These are phyloP conservation scores for Tyto alba DNA, from an alignment of 2,113 vertebrate genomes.

Conservation along the genomic window DNA sequence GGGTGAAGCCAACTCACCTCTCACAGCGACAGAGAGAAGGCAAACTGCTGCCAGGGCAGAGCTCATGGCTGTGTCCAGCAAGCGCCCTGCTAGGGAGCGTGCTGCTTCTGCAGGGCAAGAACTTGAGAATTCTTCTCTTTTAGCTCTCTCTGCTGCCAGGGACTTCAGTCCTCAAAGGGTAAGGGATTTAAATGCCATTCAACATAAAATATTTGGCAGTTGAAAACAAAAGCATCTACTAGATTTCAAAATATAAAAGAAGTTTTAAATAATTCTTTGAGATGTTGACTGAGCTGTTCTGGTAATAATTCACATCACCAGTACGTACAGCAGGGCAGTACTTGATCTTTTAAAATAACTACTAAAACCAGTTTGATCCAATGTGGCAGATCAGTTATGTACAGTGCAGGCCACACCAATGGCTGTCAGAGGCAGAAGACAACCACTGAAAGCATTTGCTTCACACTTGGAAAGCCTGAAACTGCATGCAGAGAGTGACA, in stretches of 20 bases:
- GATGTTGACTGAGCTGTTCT: fast-evolving
- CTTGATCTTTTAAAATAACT: not conserved
- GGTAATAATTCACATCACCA: not conserved
- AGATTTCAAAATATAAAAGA: not conserved
- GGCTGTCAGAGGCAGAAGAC: not conserved
- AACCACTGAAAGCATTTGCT: slow-evolving; percentile 33
- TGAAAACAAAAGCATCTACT: not conserved
- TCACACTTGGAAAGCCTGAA: not conserved
- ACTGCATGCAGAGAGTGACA: not conserved
- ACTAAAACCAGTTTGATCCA: not conserved
- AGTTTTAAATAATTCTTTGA: not conserved
- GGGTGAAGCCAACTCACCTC: not conserved
- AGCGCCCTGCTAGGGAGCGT: fast-evolving
- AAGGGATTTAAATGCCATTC: not conserved
- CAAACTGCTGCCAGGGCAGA: not conserved
- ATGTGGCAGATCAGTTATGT: not conserved
- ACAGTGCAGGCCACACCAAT: not conserved
- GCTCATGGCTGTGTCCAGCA: not conserved
- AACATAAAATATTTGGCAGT: not conserved
- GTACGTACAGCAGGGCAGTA: not conserved
- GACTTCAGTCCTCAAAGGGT: not conserved
- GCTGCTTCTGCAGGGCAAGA: not conserved
- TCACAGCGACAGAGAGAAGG: not conserved
- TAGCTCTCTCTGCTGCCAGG: not conserved
- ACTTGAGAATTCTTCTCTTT: not conserved